These are phyloP conservation scores for Mythimna ferrago DNA, from an alignment of 2,888 invertebrate genomes.

Conservation along the genomic window DNA sequence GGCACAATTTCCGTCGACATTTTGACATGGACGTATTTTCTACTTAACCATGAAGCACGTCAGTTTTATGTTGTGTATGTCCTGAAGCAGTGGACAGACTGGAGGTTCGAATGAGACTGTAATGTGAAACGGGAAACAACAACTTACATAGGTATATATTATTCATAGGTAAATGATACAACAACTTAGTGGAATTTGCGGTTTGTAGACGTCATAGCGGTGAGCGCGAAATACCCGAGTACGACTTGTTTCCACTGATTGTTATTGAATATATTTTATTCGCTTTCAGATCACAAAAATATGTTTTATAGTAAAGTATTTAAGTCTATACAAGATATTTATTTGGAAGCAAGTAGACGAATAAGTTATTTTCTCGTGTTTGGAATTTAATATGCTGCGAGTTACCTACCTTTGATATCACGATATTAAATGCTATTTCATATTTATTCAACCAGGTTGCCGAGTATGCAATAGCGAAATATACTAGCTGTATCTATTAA, in stretches of 20 bases:
- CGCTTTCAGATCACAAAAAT: constrained; percentile 17
- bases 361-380: constrained; percentile 42
- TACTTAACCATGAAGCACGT: constrained; percentile 40
- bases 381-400: constrained; percentile 64
- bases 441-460: constrained; percentile 45
- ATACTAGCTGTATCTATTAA: neutral
- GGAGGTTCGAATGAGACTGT: constrained; percentile 61
- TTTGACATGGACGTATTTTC: constrained; percentile 67
- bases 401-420: constrained; percentile 60
- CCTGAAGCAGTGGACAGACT: constrained; percentile 68
- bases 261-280: constrained; percentile 22
- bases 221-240: constrained; percentile 71
- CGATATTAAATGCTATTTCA: constrained; percentile 54
- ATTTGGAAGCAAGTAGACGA: constrained; percentile 28
- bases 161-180: constrained; percentile 78
- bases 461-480: constrained; percentile 10
- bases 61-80: constrained; percentile 35
- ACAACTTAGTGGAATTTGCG: constrained; percentile 79
- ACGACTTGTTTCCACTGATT: constrained; percentile 21
- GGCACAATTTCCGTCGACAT: constrained; percentile 71
- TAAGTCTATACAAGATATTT: constrained; percentile 24
- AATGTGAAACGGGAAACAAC: constrained; percentile 80
- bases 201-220: constrained; percentile 78
- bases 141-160: constrained; percentile 69
- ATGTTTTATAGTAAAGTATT: constrained; percentile 1